These are phyloP conservation scores for Campoletis sonorensis DNA, from an alignment of 1,140 invertebrate genomes.

Conservation along the genomic window DNA sequence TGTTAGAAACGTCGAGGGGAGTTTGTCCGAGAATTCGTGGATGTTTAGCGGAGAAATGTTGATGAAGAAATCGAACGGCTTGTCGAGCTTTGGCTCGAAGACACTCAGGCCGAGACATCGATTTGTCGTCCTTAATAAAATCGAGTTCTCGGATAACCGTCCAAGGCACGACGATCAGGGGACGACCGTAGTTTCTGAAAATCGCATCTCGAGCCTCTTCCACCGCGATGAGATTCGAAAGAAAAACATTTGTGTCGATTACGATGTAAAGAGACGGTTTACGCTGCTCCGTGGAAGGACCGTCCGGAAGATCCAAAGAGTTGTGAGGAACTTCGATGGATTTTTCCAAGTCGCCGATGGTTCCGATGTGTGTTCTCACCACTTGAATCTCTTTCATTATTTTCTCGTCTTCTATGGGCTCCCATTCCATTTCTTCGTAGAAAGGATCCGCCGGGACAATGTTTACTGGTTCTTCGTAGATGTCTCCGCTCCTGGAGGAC, in stretches of 20 bases:
- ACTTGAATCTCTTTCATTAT: constrained; percentile 68
- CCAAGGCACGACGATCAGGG: constrained; percentile 72
- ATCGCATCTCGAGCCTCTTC: constrained; percentile 60
- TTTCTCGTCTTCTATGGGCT: constrained; percentile 69
- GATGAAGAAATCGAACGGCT: constrained; percentile 68
- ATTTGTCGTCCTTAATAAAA: constrained; percentile 68
- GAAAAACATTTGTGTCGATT: constrained; percentile 75
- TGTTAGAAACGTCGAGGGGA: constrained; percentile 62
- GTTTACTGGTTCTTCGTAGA: constrained; percentile 29
- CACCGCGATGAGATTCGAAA: constrained; percentile 66
- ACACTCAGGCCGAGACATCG: constrained; percentile 53
- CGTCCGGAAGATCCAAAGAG: constrained; percentile 45
- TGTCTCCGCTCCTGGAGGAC: background rate
- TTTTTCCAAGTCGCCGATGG: constrained; percentile 23
- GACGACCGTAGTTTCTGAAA: constrained; percentile 64
- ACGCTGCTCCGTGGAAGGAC: constrained; percentile 10
- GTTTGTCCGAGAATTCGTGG: constrained; percentile 71
- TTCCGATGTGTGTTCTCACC: constrained; percentile 61
- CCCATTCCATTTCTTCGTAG: constrained; percentile 74
- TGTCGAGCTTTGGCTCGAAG: constrained; percentile 63
- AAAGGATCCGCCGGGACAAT: constrained; percentile 46
- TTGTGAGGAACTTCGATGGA: constrained; percentile 41
- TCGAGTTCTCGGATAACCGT: constrained; percentile 74
- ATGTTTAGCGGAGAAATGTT: constrained; percentile 68
- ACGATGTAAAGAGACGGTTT: constrained; percentile 66